Percentiles rank a stretch among this genome's conserved stretches.
Conservation (phyloP, 2,888 invertebrate genomes). For the Zele albiditarsus region DNA sequence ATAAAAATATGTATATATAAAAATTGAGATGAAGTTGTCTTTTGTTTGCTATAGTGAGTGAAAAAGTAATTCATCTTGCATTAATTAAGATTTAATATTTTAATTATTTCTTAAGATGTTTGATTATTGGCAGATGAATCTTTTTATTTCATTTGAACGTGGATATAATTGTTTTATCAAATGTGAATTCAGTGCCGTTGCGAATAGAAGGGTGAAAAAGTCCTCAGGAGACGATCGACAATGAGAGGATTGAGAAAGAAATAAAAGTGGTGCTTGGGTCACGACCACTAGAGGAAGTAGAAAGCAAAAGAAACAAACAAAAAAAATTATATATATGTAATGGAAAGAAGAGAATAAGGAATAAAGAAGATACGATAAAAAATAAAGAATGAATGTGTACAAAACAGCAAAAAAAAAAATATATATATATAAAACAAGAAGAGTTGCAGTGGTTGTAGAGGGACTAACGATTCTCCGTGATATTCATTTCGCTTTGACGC, state of each 20-base stretch:
- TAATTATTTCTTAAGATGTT: too few species aligned
- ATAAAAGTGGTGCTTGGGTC: constrained; percentile 5
- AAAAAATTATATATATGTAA: background rate
- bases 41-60: background rate
- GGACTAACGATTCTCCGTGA: constrained; percentile 44
- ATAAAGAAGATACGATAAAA: background rate
- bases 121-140: too few species aligned
- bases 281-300: constrained; percentile 10
- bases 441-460: constrained; percentile 2
- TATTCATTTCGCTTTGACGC: constrained; percentile 50
- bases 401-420: constrained; percentile 25
- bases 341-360: background rate
- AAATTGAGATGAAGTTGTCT: background rate
- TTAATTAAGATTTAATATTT: too few species aligned
- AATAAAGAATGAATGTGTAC: constrained; percentile 16
- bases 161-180: too few species aligned
- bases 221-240: constrained; percentile 17
- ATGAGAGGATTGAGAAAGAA: background rate
- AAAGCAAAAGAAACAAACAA: constrained; percentile 12
- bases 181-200: too few species aligned
- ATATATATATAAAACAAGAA: constrained; percentile 13
- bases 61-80: too few species aligned
- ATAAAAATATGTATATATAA: background rate
- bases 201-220: too few species aligned
- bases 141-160: too few species aligned